Evolutionary conservation across 2,797 vertebrate genomes (phyloP), one percentile per base, ranked within the genome.

Genomic region (Peromyscus attwateri): DNA sequence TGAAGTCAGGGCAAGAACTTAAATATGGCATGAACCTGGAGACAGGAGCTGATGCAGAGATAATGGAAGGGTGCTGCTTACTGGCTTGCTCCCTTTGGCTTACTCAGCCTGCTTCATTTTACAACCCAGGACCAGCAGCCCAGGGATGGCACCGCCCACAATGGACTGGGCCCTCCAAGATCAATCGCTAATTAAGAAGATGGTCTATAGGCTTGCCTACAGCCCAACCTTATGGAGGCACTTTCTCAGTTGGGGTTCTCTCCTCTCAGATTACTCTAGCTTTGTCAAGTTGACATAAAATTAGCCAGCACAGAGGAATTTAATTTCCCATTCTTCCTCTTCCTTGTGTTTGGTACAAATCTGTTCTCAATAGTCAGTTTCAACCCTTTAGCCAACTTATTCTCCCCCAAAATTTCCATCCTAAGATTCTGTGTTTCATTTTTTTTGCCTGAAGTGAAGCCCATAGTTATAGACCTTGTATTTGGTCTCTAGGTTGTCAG

Each of bases 271-370:
- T 84, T 27, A 84, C 60, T 40, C n/a, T 43, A 64, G 25, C 37
- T 64, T 34, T 46, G 29, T 34, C 82, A 66, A 13, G 29, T 4
- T 34, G 82, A 66, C 29, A 84, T 13, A 84, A 66, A 49, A 84
- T 66, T 66, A 7, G 17, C 43, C 29, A 66, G 29, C 29, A 49
- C 2, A 4, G 19, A 49, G 5, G 31, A 46, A 46, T 99, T 99
- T 98, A 99, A 99, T 97, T 99, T 99, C 31, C 99, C 99, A 34
- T 99, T 99, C 98, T 99, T 99, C 98, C 99, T 99, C 98, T 99
- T 99, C 99, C 99, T 99, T 95, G 99, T 99, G 98, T 99, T 99
- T 73, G 99, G 99, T 98, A 99, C 99, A 98, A 99, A 99, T 8
- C 99, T 99, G 13, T 99, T 99, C 96, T 99, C 99, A 98, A 99